Conservation (phyloP, 2,113 vertebrate species). For the Furnarius figulus region DNA sequence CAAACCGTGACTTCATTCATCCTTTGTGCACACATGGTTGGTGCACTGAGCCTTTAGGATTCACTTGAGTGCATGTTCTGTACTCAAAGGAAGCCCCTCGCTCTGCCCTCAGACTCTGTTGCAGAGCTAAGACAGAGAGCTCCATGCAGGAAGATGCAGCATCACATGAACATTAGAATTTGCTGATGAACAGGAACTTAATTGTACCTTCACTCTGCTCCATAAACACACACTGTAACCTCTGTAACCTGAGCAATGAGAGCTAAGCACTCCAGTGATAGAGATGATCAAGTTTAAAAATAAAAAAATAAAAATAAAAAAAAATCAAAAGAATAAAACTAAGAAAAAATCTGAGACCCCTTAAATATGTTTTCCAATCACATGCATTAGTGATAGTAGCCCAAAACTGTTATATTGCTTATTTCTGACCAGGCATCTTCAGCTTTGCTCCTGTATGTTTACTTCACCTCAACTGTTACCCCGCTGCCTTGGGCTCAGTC, state of each 20-base stretch:
- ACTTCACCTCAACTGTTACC: neutral
- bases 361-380: neutral
- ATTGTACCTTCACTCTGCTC: neutral
- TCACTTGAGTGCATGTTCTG: neutral
- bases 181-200: neutral
- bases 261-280: neutral
- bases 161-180: neutral
- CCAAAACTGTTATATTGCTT: neutral
- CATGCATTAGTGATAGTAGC: neutral
- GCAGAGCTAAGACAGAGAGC: neutral
- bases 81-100: neutral
- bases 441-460: neutral
- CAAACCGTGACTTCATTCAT: neutral
- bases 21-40: accelerated
- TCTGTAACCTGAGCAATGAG: neutral
- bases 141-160: neutral
- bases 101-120: neutral
- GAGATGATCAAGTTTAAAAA: neutral
- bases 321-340: neutral
- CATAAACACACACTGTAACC: neutral
- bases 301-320: neutral
- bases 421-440: neutral
- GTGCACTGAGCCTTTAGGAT: neutral
- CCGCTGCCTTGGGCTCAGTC: neutral
- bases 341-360: neutral